These are phyloP conservation scores for Dicroscelio sp. DNA, from an alignment of 2,888 invertebrate genomes.

Conservation along the genomic window DNA sequence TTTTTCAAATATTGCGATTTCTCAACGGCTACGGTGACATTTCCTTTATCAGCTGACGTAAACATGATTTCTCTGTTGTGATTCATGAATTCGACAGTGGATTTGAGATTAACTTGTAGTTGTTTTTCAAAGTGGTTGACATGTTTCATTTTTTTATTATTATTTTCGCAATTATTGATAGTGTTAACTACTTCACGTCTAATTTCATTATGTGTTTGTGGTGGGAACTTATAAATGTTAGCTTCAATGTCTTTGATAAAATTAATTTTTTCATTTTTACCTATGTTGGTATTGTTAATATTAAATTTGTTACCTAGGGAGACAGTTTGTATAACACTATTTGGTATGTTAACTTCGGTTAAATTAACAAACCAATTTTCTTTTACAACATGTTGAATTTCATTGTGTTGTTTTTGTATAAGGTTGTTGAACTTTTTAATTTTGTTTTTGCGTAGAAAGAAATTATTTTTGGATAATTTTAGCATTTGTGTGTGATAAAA, in stretches of 20 bases:
- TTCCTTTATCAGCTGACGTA: slow-evolving; percentile 27
- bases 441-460: no score
- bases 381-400: no score
- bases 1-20: background rate
- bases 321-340: no score
- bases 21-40: slow-evolving; percentile 6
- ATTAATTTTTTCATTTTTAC: background rate
- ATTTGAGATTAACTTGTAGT: background rate
- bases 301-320: background rate
- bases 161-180: background rate
- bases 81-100: background rate
- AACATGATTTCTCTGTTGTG: slow-evolving; percentile 4
- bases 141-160: background rate
- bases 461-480: no score
- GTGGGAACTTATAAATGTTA: background rate
- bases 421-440: no score
- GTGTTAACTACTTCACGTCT: background rate
- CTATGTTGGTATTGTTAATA: background rate
- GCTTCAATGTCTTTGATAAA: slow-evolving; percentile 1
- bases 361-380: no score
- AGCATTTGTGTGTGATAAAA: no score
- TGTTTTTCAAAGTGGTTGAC: background rate
- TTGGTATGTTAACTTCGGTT: no score
- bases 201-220: background rate
- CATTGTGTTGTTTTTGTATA: no score